Base-by-base conservation (phyloP, 2,888 invertebrate species). In the Dorcus hopei region DNA sequence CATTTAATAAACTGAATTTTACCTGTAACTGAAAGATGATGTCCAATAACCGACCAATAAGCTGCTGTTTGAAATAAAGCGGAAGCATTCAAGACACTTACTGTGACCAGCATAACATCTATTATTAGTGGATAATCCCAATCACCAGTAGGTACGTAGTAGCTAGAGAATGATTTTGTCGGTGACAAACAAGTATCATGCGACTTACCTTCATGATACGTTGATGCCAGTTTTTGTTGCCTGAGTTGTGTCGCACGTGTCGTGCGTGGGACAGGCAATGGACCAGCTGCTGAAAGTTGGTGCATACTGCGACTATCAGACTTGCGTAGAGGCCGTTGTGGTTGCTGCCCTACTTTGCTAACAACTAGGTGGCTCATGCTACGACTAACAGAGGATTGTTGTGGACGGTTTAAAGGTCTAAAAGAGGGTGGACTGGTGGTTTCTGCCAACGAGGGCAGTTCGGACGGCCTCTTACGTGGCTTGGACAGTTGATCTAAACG, bases 401-500 rank as follows among this genome's bases (percentile, higher is more conserved):
- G 69, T 62, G 68, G 72, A 61, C 65, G 68, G 72, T 73, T 72
- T 69, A 72, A 70, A 60, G 74, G 72, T 68, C 72, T 70, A 61
- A 74, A 70, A 61, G 73, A 65, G 65, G 68, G 59, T 58, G 51
- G 57, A 45, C 49, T 58, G 54, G 70, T 62, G 65, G 67, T 68
- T 70, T 78, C 78, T 63, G 74, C 70, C 64, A 78, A 70, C 52
- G 78, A 73, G 61, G 77, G 74, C 68, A 79, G 70, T 63, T 75
- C 76, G 38, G 69, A 65, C 65, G 83, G 83, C 70, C 84, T 81
- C 68, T 72, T 76, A 70, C 89, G 83, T 67, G 90, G 90, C 80
- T 86, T 87, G 70, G 90, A 85, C 79, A 90, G 84, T 78, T 89
- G 87, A 86, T 95, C 95, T 83, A 95, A 87, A 72, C 95, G 89